A percentile compares a stretch with the other conserved stretches of the same genome.
These are phyloP conservation scores for Nematolebias whitei DNA, from an alignment of 2,113 vertebrate species.

Conservation along the genomic window DNA sequence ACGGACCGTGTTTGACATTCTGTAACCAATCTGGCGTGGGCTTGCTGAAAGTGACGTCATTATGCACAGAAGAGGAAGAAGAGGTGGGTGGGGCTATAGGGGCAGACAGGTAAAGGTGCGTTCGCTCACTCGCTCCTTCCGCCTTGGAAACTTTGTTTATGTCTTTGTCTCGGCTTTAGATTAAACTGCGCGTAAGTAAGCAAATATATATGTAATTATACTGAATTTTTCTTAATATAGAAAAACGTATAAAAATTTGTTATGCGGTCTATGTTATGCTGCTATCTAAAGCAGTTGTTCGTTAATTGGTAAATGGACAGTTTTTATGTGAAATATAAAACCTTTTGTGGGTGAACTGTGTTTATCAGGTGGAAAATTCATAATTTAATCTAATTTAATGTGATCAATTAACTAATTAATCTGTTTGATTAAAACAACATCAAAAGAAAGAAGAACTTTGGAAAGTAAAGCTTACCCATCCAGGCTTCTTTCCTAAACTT, in stretches of 20 bases:
- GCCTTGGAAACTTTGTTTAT: slow-evolving; percentile 18
- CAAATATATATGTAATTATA: not conserved
- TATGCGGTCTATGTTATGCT: not conserved
- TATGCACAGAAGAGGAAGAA: not conserved
- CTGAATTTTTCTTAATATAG: not conserved
- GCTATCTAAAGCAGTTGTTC: not conserved
- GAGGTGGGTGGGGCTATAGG: too few species aligned
- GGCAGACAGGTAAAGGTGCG: slow-evolving; percentile 60
- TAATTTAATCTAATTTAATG: too few species aligned
- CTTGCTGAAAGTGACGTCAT: slow-evolving; percentile 50
- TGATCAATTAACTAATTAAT: too few species aligned
- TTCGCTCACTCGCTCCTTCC: not conserved
- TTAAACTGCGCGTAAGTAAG: slow-evolving; percentile 39
- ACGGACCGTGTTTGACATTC: too few species aligned
- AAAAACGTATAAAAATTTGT: not conserved
- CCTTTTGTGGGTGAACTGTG: not conserved
- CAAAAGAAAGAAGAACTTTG: not conserved
- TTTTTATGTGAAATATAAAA: not conserved
- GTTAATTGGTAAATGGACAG: not conserved
- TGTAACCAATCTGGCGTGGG: too few species aligned
- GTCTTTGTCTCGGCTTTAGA: slow-evolving; percentile 23
- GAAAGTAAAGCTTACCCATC: not conserved
- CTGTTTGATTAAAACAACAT: too few species aligned
- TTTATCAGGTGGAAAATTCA: not conserved
- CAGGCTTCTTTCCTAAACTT: not conserved